Evolutionary conservation across 1,140 invertebrate species (phyloP).

Genomic region (Nephila pilipes): DNA sequence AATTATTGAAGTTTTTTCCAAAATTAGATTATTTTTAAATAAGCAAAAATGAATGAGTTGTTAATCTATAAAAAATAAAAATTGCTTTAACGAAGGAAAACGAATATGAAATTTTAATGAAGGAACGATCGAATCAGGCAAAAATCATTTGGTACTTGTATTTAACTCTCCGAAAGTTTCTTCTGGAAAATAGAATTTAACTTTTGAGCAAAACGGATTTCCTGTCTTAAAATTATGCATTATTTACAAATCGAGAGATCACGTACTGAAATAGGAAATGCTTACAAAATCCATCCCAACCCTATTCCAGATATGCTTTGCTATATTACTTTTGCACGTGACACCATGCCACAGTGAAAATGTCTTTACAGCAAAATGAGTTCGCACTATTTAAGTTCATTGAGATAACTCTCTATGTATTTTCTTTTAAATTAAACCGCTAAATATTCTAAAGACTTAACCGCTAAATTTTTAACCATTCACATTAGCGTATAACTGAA

Average conservation of each 20-base stretch:
- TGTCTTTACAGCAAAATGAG: background rate
- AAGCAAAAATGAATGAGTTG: too few relatives aligned
- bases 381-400: constrained; percentile 23
- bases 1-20: too few relatives aligned
- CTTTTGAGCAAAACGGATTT: constrained; percentile 13
- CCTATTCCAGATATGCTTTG: background rate
- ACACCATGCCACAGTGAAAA: background rate
- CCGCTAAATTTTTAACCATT: too few relatives aligned
- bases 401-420: background rate
- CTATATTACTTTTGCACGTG: constrained; percentile 25
- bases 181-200: constrained; percentile 4
- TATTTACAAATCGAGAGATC: constrained; percentile 32
- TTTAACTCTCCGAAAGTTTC: background rate
- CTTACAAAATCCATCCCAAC: constrained; percentile 14
- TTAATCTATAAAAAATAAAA: background rate
- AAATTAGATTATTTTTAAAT: too few relatives aligned
- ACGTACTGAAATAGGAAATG: constrained; percentile 6
- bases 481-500: too few relatives aligned
- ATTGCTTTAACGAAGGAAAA: background rate
- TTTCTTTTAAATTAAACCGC: too few relatives aligned
- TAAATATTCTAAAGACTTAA: too few relatives aligned
- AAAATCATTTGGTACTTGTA: background rate
- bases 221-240: constrained; percentile 38
- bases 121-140: background rate
- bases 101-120: constrained; percentile 4